These are phyloP conservation scores for Sesia apiformis DNA, from an alignment of 2,888 invertebrate genomes.

Conservation along the genomic window DNA sequence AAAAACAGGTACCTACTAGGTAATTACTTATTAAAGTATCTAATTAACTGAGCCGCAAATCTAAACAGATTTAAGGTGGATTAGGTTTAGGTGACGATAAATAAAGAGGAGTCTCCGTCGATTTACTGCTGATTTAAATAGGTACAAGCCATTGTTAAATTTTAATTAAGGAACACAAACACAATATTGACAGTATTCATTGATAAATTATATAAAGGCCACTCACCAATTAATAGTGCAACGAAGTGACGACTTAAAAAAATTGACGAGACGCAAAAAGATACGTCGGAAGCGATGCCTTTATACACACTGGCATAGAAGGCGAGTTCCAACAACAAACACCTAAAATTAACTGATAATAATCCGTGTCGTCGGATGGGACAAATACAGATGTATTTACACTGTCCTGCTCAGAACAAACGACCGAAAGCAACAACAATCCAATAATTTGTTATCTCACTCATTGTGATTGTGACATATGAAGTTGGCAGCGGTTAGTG, in stretches of 20 bases:
- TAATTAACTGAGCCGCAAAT: too few relatives aligned
- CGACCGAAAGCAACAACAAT: not conserved
- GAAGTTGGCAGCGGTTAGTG: not conserved
- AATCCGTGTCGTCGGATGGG: constrained; percentile 16
- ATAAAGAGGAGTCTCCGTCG: too few relatives aligned
- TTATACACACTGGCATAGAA: constrained; percentile 75
- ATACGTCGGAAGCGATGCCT: constrained; percentile 59
- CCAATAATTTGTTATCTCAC: too few relatives aligned
- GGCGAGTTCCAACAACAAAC: constrained; percentile 52
- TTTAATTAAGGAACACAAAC: too few relatives aligned
- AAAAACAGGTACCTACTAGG: too few relatives aligned
- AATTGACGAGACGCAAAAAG: constrained; percentile 4
- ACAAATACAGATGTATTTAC: constrained; percentile 14
- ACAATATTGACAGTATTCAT: not conserved
- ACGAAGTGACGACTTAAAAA: not conserved
- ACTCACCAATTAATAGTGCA: constrained; percentile 4
- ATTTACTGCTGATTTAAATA: too few relatives aligned
- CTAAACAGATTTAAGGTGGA: too few relatives aligned
- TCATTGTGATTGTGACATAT: not conserved
- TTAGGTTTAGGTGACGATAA: too few relatives aligned
- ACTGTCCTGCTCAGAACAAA: not conserved
- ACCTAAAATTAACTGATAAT: constrained; percentile 32
- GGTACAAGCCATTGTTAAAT: too few relatives aligned
- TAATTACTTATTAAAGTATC: too few relatives aligned
- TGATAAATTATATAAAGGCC: not conserved